Conservation (phyloP, 2,113 vertebrate species). For the Furnarius figulus region DNA sequence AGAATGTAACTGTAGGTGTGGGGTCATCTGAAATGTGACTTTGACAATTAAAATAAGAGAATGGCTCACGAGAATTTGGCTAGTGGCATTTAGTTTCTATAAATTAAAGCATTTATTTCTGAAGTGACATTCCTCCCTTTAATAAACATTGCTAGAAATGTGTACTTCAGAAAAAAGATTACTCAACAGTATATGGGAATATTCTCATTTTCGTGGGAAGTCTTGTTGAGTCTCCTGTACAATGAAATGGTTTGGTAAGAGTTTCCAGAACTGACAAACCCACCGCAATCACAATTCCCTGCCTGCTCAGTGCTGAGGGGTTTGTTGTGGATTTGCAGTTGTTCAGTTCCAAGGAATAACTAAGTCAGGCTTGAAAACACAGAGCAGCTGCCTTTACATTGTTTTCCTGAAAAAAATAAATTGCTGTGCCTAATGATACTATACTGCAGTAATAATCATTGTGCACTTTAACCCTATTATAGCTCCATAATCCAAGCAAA, state of each 20-base stretch:
- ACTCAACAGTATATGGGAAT: neutral
- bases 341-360: neutral
- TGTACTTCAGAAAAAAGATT: neutral
- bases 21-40: fast-evolving
- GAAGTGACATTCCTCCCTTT: neutral
- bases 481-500: neutral
- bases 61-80: neutral
- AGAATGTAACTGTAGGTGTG: neutral
- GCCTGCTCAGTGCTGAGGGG: neutral
- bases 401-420: neutral
- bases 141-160: neutral
- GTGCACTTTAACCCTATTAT: neutral
- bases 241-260: neutral
- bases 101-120: neutral
- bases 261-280: neutral
- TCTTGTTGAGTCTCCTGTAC: neutral
- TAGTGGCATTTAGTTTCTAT: neutral
- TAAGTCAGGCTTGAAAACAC: neutral
- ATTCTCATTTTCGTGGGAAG: neutral
- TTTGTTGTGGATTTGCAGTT: neutral
- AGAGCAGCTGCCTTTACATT: neutral
- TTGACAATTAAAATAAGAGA: neutral
- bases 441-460: neutral
- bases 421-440: neutral
- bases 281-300: neutral